Evolutionary conservation across 2,888 invertebrate genomes (phyloP).

Genomic region (Xanthia togata): DNA sequence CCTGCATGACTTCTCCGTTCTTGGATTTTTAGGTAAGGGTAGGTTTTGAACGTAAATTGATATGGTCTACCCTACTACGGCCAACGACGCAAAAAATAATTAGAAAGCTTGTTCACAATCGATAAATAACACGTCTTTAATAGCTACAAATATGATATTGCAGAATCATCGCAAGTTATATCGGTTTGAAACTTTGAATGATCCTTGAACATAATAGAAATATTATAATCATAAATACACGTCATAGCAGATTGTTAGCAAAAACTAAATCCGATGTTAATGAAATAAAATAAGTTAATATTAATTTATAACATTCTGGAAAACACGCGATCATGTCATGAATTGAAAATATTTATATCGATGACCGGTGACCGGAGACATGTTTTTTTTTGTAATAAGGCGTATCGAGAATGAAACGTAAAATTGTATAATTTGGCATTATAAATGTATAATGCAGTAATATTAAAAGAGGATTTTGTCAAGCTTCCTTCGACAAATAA

Average conservation of each 20-base stretch:
- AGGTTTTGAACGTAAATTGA: background rate
- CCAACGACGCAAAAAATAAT: background rate
- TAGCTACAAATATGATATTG: background rate
- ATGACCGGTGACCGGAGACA: background rate
- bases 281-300: constrained; percentile 3
- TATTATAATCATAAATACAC: background rate
- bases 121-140: background rate
- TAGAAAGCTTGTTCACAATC: background rate
- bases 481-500: background rate
- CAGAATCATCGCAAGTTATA: background rate
- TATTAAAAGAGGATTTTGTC: background rate
- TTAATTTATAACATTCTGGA: constrained; percentile 27
- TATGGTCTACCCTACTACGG: background rate
- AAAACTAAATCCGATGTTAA: constrained; percentile 2
- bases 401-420: background rate
- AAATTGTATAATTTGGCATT: constrained; percentile 3
- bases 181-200: background rate
- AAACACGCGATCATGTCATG: constrained; percentile 22
- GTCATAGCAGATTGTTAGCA: background rate
- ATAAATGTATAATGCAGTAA: background rate
- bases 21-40: background rate
- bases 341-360: constrained; percentile 9
- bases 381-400: constrained; percentile 11
- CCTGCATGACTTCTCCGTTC: background rate
- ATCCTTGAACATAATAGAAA: constrained; percentile 10